Percentiles rank a stretch among this genome's conserved stretches.
phyloP scores from a whole-genome alignment of 2,797 vertebrate species.

The Lindbergichthys nudifrons region DNA sequence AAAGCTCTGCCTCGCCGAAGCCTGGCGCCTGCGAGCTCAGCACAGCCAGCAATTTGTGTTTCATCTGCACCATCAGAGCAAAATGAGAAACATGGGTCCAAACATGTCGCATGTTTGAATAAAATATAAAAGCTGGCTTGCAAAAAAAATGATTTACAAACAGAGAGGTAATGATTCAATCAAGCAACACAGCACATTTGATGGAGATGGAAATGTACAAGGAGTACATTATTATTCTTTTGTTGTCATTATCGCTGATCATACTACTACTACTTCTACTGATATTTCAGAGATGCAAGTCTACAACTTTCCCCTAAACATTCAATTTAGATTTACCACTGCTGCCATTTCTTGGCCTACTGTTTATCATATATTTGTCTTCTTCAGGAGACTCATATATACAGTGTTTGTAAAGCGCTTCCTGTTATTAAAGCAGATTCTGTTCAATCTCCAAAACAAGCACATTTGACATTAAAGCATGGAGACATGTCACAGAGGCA shows the following conservation, averaged over 20 bases:
- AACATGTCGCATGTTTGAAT: constrained; percentile 56
- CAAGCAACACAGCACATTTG: constrained; percentile 5
- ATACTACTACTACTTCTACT: background rate
- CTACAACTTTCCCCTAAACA: background rate
- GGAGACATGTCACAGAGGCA: no score
- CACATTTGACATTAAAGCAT: background rate
- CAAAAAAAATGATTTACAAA: constrained; percentile 1
- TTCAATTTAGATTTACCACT: background rate
- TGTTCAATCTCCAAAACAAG: background rate
- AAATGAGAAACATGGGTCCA: constrained; percentile 66
- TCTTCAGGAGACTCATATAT: background rate
- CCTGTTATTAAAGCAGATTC: background rate
- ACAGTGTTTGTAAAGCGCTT: background rate
- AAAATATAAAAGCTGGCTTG: constrained; percentile 51
- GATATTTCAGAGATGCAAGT: background rate
- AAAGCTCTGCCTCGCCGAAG: constrained; percentile 66
- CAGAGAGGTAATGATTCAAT: constrained; percentile 34
- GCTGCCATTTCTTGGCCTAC: background rate
- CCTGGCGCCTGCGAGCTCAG: constrained; percentile 76
- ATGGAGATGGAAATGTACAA: background rate
- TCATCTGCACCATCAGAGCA: constrained; percentile 71
- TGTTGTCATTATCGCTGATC: background rate
- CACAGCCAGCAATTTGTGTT: constrained; percentile 75
- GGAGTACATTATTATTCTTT: background rate
- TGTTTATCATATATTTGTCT: no score